Evolutionary conservation across 92 coral and sea anemone species (phyloP), one percentile per base, ranked within the genome.

Genomic region (Metridium senile): DNA sequence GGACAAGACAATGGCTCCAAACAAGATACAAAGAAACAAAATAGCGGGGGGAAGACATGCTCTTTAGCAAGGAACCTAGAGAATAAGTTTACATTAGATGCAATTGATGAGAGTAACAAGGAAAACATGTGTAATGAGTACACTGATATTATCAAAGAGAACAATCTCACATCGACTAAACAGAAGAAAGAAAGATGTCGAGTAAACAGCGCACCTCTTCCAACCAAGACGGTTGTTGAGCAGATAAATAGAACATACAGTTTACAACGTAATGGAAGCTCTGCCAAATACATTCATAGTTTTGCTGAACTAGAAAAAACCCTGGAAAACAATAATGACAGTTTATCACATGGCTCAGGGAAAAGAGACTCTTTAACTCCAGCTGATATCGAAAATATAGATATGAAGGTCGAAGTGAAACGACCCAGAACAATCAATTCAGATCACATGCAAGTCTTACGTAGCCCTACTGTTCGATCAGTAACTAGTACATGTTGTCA

Each of bases 401-500:
- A 85, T 33, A 89, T 82, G 97, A 85, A 72, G 54, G 78, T 82
- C 72, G 88, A 72, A 62, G 78, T 82, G 70, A 90, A 72, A 78
- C 75, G 83, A 63, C 86, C 68, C 70, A 65, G 89, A 27, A 88
- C 80, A 16, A 80, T 43, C 10, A 82, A 83, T 18, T 83, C 92
- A 16, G 88, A 81, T 46, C 69, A 58, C 53, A 65, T 51, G 21
- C 85, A 84, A 33, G 81, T 80, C 10, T 51, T 89, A 34, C 87
- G 71, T 17, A 85, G 72, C 47, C 94, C 87, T 19, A 49, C 92
- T 32, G 56, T 87, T 34, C 81, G 66, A 47, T 75, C 90, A 26
- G 99, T 95, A 0, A 89, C 93, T 18, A 95, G 99, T 73, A 88
- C 88, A 17, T 95, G 99, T 69, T 95, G 99, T 82, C 97, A 92